Percentiles rank a stretch among this genome's conserved stretches.
Conservation (phyloP, 2,113 vertebrate species). For the Cisticola juncidis region DNA sequence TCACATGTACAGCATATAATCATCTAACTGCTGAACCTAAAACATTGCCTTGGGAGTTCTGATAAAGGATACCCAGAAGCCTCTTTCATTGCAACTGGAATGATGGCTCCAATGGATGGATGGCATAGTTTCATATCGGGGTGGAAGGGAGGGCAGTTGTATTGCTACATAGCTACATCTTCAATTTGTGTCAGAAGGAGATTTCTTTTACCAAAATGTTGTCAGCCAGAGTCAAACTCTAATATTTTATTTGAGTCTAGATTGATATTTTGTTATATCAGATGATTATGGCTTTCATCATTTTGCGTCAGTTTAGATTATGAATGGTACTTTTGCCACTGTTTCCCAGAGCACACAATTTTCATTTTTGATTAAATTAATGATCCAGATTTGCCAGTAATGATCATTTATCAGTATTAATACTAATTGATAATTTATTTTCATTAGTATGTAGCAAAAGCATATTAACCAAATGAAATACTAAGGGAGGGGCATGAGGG, state of each 20-base stretch:
- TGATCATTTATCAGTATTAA: neutral
- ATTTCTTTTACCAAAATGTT: neutral
- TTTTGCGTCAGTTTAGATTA: neutral
- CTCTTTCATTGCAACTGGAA: neutral
- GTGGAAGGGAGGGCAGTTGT: accelerated
- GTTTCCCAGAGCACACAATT: neutral
- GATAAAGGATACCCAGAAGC: neutral
- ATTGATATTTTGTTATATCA: neutral
- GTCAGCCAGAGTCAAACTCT: neutral
- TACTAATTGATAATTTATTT: neutral
- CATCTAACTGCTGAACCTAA: neutral
- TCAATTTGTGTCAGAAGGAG: neutral
- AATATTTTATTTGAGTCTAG: neutral
- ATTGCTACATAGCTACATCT: neutral
- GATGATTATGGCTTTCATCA: neutral
- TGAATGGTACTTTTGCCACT: neutral
- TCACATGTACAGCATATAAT: neutral
- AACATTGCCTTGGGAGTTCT: neutral
- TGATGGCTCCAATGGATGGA: neutral
- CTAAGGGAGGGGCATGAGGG: accelerated
- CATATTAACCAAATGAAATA: neutral
- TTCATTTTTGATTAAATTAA: neutral
- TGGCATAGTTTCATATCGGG: accelerated
- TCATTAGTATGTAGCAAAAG: neutral
- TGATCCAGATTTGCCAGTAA: neutral